Evolutionary conservation across 2,888 invertebrate genomes (phyloP), one percentile per base, ranked within the genome.

Genomic region (Heliconius charithonia): DNA sequence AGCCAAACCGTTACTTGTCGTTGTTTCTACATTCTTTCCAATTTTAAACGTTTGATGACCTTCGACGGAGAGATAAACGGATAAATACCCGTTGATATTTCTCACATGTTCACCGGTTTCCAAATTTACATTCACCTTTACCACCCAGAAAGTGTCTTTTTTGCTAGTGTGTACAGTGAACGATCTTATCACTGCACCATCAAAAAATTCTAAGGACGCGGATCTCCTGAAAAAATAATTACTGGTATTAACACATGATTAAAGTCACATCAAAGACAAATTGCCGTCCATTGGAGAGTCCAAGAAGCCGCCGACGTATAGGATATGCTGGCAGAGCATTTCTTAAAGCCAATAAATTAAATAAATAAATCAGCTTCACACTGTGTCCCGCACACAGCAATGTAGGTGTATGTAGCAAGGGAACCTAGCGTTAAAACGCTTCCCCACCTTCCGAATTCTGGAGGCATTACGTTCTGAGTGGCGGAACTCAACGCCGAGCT

Each of bases 191-290:
- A 96, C 91, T 2, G 96, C 95, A 0, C 95, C 93, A 83, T 97
- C 95, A 86, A 96, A 97, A 65, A 96, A 96, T 88, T 97, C 96
- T 63, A 98, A 89, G 79, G 93, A 95, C 0, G 97, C 96, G 13
- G 96, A 90, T 92, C 97, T 97, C 97, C 97, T 97, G 87, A 77
- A 93, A 92, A 62, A 67, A 29, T 13, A 25, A 56, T 56, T 7
- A 56, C 13, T 62, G 12, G n/a, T 16, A 62, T 13, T 27, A 13
- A 62, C 1, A 10, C 4, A 12, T 25, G 10, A 9, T 62, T 59
- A 10, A n/a, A 62, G 62, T 62, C 13, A 25, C 7, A 51, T 51
- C 51, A 51, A 51, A 51, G 19, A 4, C 51, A 19, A 7, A 6
- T 7, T 19, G 51, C 3, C 51, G 9, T 51, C 7, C 3, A 51